Evolutionary conservation across 2,888 invertebrate species (phyloP), one percentile per base, ranked within the genome.

Genomic region (Tetheella fluctuosa): DNA sequence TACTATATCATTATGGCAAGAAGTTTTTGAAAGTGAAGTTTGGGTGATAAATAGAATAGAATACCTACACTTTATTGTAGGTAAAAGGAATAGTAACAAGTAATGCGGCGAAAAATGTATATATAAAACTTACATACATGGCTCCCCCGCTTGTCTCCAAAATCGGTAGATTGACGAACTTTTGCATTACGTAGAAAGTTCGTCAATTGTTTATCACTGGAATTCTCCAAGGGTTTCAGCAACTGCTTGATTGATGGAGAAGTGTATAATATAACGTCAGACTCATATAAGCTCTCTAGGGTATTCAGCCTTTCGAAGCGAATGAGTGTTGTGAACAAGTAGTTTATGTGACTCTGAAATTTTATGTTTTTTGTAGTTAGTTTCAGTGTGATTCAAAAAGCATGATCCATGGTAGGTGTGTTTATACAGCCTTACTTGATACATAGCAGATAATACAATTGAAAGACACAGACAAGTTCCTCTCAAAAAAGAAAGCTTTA

Each of bases 331-430:
- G 88, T 83, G 64, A 81, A 86, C 15, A 77, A 70, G 64, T 80
- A 79, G 70, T 81, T 87, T 17, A 85, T 69, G 62, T 85, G 76
- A 25, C 86, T 70, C 88, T 88, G 69, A 25, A 84, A 74, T 68
- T 34, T 13, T n/a, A n/a, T 30, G 30, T 30, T 7, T n/a, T n/a
- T n/a, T n/a, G n/a, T 1, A 30, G 30, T 10, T 30, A 30, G 30
- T 7, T 30, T 30, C 30, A 30, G 30, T 10, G 10, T 30, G 2
- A 0, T 1, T 10, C 2, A 28, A 30, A 7, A 5, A 30, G 2
- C 2, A 30, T 30, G 8, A 30, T 10, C 30, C 7, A 30, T 10
- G 2, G 30, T 25, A 25, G 25, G 25, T 54, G 20, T 37, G 10
- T 13, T 2, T 4, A 37, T 37, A 15, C 7, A 37, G 15, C 69